Conservation (phyloP, 2,113 vertebrate species). For the Lasiurus cinereus region DNA sequence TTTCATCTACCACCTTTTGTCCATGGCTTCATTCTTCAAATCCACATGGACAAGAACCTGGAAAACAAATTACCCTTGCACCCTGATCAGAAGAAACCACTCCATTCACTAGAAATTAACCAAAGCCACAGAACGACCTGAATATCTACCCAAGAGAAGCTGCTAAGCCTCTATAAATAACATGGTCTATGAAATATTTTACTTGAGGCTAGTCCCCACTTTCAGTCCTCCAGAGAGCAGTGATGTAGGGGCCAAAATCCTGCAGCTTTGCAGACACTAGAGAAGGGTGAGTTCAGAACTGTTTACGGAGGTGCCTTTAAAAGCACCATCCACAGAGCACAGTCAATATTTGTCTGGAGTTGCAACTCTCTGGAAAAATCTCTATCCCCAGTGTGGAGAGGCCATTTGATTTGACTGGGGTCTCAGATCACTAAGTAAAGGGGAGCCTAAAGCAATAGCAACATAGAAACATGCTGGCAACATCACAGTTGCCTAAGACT, state of each 20-base stretch:
- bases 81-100: too few relatives aligned
- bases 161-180: background rate
- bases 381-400: too few relatives aligned
- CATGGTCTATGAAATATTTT: background rate
- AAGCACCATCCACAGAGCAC: background rate
- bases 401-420: background rate
- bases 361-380: background rate
- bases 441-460: background rate
- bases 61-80: too few relatives aligned
- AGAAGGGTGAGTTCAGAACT: background rate
- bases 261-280: background rate
- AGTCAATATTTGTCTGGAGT: background rate
- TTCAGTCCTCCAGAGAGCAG: background rate
- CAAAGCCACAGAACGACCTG: background rate
- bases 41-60: too few relatives aligned
- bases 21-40: too few relatives aligned
- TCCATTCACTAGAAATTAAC: background rate
- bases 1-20: too few relatives aligned
- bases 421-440: background rate
- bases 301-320: background rate
- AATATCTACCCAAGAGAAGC: background rate
- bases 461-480: background rate
- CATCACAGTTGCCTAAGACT: background rate
- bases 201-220: background rate
- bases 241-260: background rate